phyloP scores from a whole-genome alignment of 2,888 invertebrate genomes.

The Hanleya hanleyi region DNA sequence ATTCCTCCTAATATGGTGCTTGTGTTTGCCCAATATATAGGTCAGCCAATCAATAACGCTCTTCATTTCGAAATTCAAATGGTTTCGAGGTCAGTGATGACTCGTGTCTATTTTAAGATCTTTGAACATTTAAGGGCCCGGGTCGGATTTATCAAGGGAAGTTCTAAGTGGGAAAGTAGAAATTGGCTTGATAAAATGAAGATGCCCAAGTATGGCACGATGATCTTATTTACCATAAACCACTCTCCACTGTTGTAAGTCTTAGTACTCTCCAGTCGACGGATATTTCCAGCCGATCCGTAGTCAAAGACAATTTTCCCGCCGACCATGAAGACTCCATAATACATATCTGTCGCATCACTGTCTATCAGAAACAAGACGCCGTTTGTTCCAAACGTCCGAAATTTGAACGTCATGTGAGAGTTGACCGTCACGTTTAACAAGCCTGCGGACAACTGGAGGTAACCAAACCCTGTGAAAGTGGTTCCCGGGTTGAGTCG shows the following conservation, averaged over 20 bases:
- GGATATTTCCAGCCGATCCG: background rate
- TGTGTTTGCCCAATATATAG: too few species aligned
- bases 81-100: too few species aligned
- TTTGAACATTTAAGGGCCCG: too few species aligned
- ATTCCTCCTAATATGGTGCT: too few species aligned
- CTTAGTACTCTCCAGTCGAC: constrained; percentile 7
- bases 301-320: constrained; percentile 34
- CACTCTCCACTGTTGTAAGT: constrained; percentile 45
- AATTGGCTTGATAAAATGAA: too few species aligned
- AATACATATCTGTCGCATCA: background rate
- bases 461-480: constrained; percentile 44
- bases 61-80: too few species aligned
- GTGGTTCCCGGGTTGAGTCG: constrained; percentile 24
- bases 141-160: too few species aligned
- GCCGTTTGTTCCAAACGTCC: constrained; percentile 42
- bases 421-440: constrained; percentile 23
- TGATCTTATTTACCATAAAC: constrained; percentile 42
- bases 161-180: too few species aligned
- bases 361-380: constrained; percentile 36
- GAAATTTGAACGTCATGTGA: constrained; percentile 38
- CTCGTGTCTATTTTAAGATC: too few species aligned
- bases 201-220: too few species aligned
- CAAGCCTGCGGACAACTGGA: constrained; percentile 1
- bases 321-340: constrained; percentile 17
- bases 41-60: too few species aligned